Conservation (phyloP, 2,888 invertebrate genomes). For the Anarsia innoxiella region DNA sequence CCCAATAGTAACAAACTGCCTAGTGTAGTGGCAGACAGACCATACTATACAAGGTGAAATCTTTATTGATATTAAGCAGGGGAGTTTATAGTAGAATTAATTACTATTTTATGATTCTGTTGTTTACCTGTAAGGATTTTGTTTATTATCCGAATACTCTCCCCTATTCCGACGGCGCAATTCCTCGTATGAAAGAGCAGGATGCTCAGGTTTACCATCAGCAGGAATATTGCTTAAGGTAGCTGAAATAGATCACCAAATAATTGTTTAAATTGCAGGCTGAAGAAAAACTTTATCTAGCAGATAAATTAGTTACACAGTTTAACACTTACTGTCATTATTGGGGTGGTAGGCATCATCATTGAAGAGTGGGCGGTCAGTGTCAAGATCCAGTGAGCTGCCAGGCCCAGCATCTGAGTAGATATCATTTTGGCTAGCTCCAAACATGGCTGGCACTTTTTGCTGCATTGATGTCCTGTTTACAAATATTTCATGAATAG, state of each 20-base stretch:
- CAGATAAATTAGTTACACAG: not conserved
- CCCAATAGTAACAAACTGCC: no score
- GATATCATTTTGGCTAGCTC: slow-evolving; percentile 60
- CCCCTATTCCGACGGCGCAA: slow-evolving; percentile 81
- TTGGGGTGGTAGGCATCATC: slow-evolving; percentile 62
- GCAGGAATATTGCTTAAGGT: no score
- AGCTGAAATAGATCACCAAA: not conserved
- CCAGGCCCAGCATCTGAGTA: slow-evolving; percentile 75
- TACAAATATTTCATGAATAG: no score
- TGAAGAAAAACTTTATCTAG: not conserved
- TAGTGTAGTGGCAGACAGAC: no score
- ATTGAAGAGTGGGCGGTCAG: slow-evolving; percentile 76
- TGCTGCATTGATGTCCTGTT: no score
- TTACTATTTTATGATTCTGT: no score
- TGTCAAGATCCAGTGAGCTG: slow-evolving; percentile 77
- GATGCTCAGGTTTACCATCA: slow-evolving; percentile 20
- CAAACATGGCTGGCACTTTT: slow-evolving; percentile 54
- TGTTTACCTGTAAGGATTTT: slow-evolving; percentile 64
- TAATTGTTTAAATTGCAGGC: not conserved
- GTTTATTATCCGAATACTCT: slow-evolving; percentile 65
- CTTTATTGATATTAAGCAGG: no score
- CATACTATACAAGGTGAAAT: no score
- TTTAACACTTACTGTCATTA: slow-evolving; percentile 21
- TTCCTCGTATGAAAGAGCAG: slow-evolving; percentile 81
- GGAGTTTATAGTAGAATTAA: no score